Evolutionary conservation across 2,113 vertebrate species (phyloP), one percentile per base, ranked within the genome.

Genomic region (Cervus canadensis): DNA sequence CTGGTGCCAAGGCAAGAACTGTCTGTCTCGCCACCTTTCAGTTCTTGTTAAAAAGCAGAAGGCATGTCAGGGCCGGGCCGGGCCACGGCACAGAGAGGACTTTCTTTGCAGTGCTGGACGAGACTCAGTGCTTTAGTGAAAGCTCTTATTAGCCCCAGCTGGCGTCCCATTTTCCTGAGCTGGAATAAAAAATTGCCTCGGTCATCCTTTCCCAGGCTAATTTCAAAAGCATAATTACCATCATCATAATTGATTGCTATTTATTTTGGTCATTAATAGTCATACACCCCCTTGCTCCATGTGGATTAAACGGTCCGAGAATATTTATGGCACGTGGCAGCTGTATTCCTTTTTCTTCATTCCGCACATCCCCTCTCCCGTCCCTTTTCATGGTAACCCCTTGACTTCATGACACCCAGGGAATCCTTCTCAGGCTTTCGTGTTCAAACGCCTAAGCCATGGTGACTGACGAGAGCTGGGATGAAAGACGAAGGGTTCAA

Each of bases 81-180:
- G 98, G 93, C 96, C 94, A 60, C 85, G 87, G 96, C 94, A 99
- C 98, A 99, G 98, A 99, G 97, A 89, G 92, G 93, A 98, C 98
- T 98, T 99, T 99, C 98, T 99, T 98, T 88, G 48, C 97, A 88
- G 95, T 45, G 92, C 97, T 98, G 98, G 99, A 98, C 91, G 97
- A 98, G 97, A 94, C 97, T 98, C 98, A 97, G 97, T 86, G 94
- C 98, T 98, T 97, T 98, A 97, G 98, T 98, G 99, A 98, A 98
- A 98, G 98, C 98, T 98, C 98, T 99, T 98, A 98, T 98, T 98
- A 98, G 98, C 98, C 98, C 98, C 99, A 99, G 98, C 98, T 99
- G 98, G 98, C 95, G 83, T 97, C 98, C 98, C 97, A 97, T 98
- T 98, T 98, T 98, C 98, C 98, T 97, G 97, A 95, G 59, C 97